These are phyloP conservation scores for Channa argus DNA, from an alignment of 2,113 vertebrate genomes.

Conservation along the genomic window DNA sequence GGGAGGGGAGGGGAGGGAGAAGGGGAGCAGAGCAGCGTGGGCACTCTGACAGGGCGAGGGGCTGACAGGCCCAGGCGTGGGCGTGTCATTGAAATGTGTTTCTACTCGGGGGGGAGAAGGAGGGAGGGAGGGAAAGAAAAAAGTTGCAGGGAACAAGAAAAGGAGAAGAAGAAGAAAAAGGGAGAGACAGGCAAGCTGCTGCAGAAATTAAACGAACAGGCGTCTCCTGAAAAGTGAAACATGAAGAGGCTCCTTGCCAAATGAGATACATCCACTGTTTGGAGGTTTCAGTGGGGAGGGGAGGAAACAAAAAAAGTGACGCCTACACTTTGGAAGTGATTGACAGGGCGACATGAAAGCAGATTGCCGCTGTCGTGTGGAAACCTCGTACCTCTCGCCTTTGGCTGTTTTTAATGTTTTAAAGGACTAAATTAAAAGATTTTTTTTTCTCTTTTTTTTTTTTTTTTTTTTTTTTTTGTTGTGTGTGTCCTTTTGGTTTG, in stretches of 20 bases:
- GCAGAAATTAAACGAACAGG: constrained; percentile 72
- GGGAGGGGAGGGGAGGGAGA: constrained; percentile 61
- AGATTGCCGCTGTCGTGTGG: constrained; percentile 59
- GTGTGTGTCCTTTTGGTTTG: constrained; percentile 1
- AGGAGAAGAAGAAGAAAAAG: constrained; percentile 18
- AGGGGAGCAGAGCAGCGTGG: constrained; percentile 73
- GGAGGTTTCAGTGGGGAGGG: constrained; percentile 39
- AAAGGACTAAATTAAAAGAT: constrained; percentile 31
- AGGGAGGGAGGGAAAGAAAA: not conserved
- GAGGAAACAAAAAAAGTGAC: constrained; percentile 42
- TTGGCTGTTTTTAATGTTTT: constrained; percentile 30
- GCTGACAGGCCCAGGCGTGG: constrained; percentile 81
- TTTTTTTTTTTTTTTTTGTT: too few species aligned
- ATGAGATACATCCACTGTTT: constrained; percentile 68
- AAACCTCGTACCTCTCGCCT: constrained; percentile 45
- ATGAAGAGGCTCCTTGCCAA: constrained; percentile 69
- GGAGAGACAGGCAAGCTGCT: constrained; percentile 24
- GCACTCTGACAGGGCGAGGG: constrained; percentile 80
- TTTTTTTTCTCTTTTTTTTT: too few species aligned
- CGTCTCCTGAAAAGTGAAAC: constrained; percentile 73
- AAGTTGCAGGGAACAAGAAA: constrained; percentile 58
- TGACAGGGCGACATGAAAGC: constrained; percentile 71
- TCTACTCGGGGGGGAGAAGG: constrained; percentile 62
- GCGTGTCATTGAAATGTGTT: constrained; percentile 83
- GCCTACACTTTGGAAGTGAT: constrained; percentile 70